A percentile compares a stretch with the other conserved stretches of the same genome.
phyloP scores from a whole-genome alignment of 1,140 invertebrate species.

The Pseudoatta argentina region DNA sequence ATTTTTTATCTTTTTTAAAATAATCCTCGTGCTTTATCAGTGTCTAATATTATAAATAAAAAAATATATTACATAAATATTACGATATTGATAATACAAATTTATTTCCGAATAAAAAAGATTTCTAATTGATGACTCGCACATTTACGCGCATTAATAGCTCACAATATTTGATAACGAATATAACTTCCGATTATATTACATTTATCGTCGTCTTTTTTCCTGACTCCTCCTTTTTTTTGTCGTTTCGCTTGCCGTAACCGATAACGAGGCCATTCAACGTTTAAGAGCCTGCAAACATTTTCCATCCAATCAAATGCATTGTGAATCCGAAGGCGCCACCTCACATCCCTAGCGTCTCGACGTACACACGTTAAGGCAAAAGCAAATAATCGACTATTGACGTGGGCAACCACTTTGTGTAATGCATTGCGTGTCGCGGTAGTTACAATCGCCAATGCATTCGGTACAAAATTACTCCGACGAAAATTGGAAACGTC shows the following conservation, averaged over 20 bases:
- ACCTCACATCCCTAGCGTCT: constrained; percentile 25
- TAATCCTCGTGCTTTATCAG: not conserved
- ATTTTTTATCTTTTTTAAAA: not conserved
- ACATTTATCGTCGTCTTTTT: constrained; percentile 20
- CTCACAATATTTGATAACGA: not conserved
- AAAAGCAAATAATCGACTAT: constrained; percentile 56
- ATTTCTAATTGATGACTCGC: not conserved
- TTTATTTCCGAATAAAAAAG: not conserved
- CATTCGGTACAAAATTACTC: constrained; percentile 27
- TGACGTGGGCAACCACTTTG: constrained; percentile 37
- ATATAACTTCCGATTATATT: constrained; percentile 36
- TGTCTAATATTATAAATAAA: not conserved
- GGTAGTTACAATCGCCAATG: not conserved
- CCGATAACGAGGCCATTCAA: constrained; percentile 81
- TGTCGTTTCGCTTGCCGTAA: not conserved
- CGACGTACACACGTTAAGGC: not conserved
- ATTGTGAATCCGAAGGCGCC: constrained; percentile 74
- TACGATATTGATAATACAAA: not conserved
- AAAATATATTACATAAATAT: not conserved
- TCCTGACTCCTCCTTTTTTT: constrained; percentile 12
- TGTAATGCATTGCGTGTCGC: constrained; percentile 22
- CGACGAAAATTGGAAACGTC: constrained; percentile 45
- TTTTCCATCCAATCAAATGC: constrained; percentile 79
- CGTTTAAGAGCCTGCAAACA: constrained; percentile 76
- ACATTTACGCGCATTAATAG: constrained; percentile 22